Conservation (phyloP, 2,113 vertebrate species). For the Cryptomyrus ogoouensis region DNA sequence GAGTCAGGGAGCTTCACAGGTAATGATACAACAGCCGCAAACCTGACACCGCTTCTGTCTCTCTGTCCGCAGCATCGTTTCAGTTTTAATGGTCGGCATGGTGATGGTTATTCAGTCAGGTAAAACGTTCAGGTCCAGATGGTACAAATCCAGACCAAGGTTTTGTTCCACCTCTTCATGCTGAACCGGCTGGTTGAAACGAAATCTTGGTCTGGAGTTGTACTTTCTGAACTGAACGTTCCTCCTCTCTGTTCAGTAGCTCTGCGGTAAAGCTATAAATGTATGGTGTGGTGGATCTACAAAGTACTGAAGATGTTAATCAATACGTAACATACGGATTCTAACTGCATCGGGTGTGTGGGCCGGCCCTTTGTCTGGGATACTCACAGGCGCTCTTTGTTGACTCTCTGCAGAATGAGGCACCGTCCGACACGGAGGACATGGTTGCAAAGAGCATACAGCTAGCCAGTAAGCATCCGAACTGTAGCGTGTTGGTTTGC, state of each 20-base stretch:
- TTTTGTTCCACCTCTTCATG: too few relatives aligned
- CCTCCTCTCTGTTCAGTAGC: background rate
- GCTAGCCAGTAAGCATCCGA: slow-evolving; percentile 49
- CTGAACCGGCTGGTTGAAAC: too few relatives aligned
- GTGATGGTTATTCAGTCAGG: background rate
- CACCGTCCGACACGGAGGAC: slow-evolving; percentile 29
- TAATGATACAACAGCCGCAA: background rate
- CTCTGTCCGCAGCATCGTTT: background rate
- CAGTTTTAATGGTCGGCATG: background rate
- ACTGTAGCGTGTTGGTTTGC: background rate
- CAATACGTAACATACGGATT: background rate
- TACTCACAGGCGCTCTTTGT: background rate
- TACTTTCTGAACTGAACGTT: too few relatives aligned
- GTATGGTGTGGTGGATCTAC: background rate
- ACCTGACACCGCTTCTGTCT: background rate
- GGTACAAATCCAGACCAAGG: too few relatives aligned
- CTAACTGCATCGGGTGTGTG: background rate
- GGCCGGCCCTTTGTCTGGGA: background rate
- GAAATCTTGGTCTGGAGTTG: too few relatives aligned
- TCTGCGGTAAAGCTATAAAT: background rate
- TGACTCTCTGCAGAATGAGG: slow-evolving; percentile 29
- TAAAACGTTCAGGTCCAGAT: too few relatives aligned
- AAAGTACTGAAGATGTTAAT: background rate
- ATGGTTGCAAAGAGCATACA: slow-evolving; percentile 48
- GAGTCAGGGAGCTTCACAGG: background rate